Percentiles rank a stretch among this genome's conserved stretches.
phyloP scores from a whole-genome alignment of 2,113 vertebrate genomes.

The Nothoprocta perdicaria region DNA sequence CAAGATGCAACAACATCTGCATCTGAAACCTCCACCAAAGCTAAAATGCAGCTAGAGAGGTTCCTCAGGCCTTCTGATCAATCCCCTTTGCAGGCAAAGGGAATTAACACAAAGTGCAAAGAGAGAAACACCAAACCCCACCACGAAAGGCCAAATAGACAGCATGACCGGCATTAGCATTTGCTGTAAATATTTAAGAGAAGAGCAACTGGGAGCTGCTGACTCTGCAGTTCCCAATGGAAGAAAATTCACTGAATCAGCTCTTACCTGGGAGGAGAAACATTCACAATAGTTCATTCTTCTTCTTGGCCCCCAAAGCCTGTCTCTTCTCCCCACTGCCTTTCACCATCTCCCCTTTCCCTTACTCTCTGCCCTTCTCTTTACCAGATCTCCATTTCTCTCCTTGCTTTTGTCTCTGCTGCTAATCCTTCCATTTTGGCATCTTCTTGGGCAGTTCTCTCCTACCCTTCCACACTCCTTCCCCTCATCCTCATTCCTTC shows the following conservation, averaged over 20 bases:
- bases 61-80: neutral
- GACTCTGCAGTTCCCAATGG: neutral
- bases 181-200: neutral
- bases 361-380: neutral
- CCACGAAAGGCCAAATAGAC: neutral
- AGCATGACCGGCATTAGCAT: neutral
- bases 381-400: neutral
- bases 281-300: neutral
- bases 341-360: neutral
- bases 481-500: constrained; percentile 39
- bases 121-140: neutral
- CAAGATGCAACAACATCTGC: neutral
- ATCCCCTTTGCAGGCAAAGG: neutral
- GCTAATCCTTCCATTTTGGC: neutral
- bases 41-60: neutral
- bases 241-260: constrained; percentile 15
- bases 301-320: constrained; percentile 3
- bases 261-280: constrained; percentile 59
- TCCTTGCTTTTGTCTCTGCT: neutral
- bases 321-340: neutral
- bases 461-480: neutral
- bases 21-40: neutral
- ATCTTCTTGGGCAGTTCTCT: constrained; percentile 6
- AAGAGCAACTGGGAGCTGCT: neutral
- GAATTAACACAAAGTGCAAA: neutral